Conservation (phyloP, 2,113 vertebrate genomes). For the Tachysurus fulvidraco region DNA sequence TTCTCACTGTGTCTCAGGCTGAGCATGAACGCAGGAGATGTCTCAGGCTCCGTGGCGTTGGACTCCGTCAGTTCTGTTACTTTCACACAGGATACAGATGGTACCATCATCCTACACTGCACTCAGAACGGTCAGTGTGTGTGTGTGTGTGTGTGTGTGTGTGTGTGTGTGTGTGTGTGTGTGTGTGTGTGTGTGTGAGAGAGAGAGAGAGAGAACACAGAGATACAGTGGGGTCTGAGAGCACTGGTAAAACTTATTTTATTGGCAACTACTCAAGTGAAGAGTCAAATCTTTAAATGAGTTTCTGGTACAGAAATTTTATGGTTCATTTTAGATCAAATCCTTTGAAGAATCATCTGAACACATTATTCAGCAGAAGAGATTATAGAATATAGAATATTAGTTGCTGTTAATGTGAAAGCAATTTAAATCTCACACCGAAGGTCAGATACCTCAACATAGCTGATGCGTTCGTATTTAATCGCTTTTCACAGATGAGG, state of each 20-base stretch:
- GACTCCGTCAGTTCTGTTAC: slow-evolving; percentile 89
- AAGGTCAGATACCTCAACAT: background rate
- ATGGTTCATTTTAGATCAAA: background rate
- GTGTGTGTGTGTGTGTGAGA: background rate
- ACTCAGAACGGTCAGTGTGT: slow-evolving; percentile 78
- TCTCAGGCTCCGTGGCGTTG: slow-evolving; percentile 81
- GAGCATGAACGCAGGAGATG: slow-evolving; percentile 92
- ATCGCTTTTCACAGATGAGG: slow-evolving; percentile 66
- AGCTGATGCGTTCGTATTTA: background rate
- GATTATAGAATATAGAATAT: background rate
- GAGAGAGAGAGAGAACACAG: background rate
- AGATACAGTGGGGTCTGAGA: background rate
- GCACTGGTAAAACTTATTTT: background rate
- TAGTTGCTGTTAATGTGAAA: background rate
- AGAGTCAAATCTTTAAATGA: background rate
- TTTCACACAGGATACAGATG: slow-evolving; percentile 89
- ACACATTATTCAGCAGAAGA: background rate
- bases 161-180: background rate
- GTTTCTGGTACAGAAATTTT: background rate
- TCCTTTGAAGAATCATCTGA: background rate
- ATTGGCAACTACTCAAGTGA: background rate
- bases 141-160: slow-evolving; percentile 1
- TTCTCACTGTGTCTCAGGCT: slow-evolving; percentile 30
- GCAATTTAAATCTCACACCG: background rate
- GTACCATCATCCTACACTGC: slow-evolving; percentile 92